Evolutionary conservation across 2,888 invertebrate genomes (phyloP).

Genomic region (Caenorhabditis angaria): DNA sequence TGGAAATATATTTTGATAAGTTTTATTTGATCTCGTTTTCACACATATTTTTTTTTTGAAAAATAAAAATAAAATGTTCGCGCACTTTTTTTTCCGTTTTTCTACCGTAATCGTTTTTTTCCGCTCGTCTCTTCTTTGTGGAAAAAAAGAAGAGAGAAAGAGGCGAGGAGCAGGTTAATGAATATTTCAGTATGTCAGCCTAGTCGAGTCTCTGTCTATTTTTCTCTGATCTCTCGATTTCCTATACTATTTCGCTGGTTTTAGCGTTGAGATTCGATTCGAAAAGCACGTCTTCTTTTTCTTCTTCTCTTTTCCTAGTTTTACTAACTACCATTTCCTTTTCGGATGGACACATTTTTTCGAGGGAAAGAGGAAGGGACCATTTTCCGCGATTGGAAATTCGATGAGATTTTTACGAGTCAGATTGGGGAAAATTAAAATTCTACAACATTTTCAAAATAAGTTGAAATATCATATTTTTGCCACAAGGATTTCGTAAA

Average conservation of each 20-base stretch:
- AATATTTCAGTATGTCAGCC: conserved; percentile 38
- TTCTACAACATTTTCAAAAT: too few relatives aligned
- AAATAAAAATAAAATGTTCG: conserved; percentile 16
- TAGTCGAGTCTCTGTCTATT: not conserved
- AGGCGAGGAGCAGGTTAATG: conserved; percentile 26
- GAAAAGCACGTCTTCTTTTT: not conserved
- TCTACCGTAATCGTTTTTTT: conserved; percentile 37
- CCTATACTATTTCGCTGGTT: not conserved
- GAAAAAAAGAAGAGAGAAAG: conserved; percentile 1
- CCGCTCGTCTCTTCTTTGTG: conserved; percentile 7
- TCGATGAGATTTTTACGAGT: too few relatives aligned
- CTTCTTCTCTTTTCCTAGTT: not conserved
- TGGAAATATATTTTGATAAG: not conserved
- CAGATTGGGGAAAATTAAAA: too few relatives aligned
- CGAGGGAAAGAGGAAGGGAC: not conserved
- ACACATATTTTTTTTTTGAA: not conserved
- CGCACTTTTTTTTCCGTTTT: not conserved
- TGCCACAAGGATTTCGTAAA: too few relatives aligned
- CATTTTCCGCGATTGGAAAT: not conserved
- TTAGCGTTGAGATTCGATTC: not conserved
- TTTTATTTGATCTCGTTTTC: not conserved
- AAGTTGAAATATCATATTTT: too few relatives aligned
- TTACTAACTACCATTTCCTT: not conserved
- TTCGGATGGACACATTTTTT: not conserved
- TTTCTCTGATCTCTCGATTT: not conserved